Percentiles rank a stretch among this genome's conserved stretches.
Evolutionary conservation across 2,888 invertebrate genomes (phyloP).

Genomic region (Rhopalosiphum nymphaeae): DNA sequence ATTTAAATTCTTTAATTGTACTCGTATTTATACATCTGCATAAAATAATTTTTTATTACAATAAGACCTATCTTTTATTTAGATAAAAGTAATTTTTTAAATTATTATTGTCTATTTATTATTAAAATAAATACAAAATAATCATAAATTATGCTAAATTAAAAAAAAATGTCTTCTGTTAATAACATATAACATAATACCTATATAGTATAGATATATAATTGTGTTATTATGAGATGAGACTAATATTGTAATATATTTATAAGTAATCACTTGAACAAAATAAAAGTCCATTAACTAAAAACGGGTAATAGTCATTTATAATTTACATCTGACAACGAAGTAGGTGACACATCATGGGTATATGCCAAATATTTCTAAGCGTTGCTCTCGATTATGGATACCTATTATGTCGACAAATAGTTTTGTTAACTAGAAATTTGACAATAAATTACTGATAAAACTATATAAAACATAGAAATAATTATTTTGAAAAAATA

Average conservation of each 20-base stretch:
- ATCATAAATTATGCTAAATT: neutral
- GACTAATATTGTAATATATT: neutral
- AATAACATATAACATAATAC: neutral
- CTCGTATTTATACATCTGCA: neutral
- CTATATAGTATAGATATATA: neutral
- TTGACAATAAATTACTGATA: neutral
- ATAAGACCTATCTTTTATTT: neutral
- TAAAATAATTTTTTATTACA: neutral
- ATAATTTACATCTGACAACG: constrained; percentile 34
- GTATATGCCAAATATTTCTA: constrained; percentile 25
- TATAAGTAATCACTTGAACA: neutral
- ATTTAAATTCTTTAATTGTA: neutral
- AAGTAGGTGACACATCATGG: constrained; percentile 26
- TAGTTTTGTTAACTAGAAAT: neutral
- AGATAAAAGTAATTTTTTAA: neutral
- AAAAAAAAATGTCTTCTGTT: neutral
- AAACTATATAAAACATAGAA: neutral
- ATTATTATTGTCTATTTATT: neutral
- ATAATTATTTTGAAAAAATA: neutral
- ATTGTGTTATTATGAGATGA: neutral
- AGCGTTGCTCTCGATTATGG: constrained; percentile 2
- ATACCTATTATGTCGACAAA: neutral
- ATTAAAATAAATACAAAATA: neutral
- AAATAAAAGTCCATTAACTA: constrained; percentile 19
- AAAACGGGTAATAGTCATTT: constrained; percentile 7